Base-by-base conservation (phyloP, 2,888 invertebrate genomes). In the Ichneumoninae sp. region DNA sequence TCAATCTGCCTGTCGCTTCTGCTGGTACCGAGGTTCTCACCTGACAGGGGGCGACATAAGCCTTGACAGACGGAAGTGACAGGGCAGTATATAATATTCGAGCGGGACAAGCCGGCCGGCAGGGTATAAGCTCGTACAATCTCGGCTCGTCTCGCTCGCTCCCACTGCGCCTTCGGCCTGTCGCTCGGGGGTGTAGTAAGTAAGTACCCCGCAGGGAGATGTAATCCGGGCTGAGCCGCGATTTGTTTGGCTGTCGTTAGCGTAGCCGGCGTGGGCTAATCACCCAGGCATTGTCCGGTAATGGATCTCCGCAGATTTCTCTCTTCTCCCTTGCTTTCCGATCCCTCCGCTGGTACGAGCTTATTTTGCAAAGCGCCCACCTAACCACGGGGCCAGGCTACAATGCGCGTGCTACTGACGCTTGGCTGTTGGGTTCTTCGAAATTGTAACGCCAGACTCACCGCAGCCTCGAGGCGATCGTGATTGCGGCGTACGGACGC, bases 241-340 rank as follows among this genome's bases (percentile, higher is more conserved):
- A 92, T 92, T 92, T 92, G 91, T 92, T 92, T 92, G 91, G 87
- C 90, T 89, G 91, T 91, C 91, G 91, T 91, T 92, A 91, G 90
- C 89, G 88, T 89, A 87, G 88, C 86, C 87, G 89, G 88, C 87
- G 86, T 88, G 89, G 87, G 89, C 90, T 92, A 92, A 92, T 92
- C 91, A 91, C 89, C 87, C 83, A 65, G 85, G 88, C 89, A 91
- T 91, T 92, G 90, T 91, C 88, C 85, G 84, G 92, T 91, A 92
- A 92, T 92, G 90, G 91, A 91, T 92, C 90, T 89, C 88, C 85
- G 19, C 66, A 47, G 47, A 47, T 33, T 75, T 68, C 47, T 70
- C 71, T 50, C n/a, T 50, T 33, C 63, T 63, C 30, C 33, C 50
- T 69, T 54, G 71, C 26, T 80, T 74, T 78, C 86, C 81, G 85